Conservation (phyloP, 2,888 invertebrate genomes). For the Lypha dubia region DNA sequence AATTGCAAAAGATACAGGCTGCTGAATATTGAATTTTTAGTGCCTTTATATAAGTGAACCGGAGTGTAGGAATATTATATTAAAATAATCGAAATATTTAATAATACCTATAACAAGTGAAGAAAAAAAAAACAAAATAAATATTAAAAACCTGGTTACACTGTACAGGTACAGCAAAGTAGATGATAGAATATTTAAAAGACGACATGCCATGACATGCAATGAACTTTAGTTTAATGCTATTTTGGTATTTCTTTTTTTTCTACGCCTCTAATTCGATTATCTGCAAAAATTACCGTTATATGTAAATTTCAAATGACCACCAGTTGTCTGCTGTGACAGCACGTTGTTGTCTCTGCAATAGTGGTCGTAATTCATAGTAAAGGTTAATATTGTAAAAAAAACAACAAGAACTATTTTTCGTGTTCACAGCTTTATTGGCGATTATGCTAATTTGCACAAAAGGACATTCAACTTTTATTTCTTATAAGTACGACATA, state of each 20-base stretch:
- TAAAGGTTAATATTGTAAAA: slow-evolving; percentile 11
- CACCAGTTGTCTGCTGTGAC: slow-evolving; percentile 25
- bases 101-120: no score
- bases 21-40: no score
- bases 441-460: slow-evolving; percentile 19
- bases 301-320: slow-evolving; percentile 40
- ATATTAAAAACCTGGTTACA: no score
- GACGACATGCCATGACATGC: not conserved
- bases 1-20: no score
- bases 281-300: slow-evolving; percentile 6
- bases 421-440: slow-evolving; percentile 12
- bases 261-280: slow-evolving; percentile 1
- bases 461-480: slow-evolving; percentile 54
- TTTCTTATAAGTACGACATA: not conserved
- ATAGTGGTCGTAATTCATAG: slow-evolving; percentile 41
- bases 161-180: not conserved
- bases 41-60: no score
- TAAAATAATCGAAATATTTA: no score
- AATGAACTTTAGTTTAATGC: not conserved
- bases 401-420: not conserved
- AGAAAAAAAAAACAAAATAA: no score
- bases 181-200: not conserved
- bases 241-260: not conserved
- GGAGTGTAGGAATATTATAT: no score
- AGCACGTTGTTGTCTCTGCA: slow-evolving; percentile 11